Base-by-base conservation (phyloP, 2,888 invertebrate species). In the Rhamnusium bicolor region DNA sequence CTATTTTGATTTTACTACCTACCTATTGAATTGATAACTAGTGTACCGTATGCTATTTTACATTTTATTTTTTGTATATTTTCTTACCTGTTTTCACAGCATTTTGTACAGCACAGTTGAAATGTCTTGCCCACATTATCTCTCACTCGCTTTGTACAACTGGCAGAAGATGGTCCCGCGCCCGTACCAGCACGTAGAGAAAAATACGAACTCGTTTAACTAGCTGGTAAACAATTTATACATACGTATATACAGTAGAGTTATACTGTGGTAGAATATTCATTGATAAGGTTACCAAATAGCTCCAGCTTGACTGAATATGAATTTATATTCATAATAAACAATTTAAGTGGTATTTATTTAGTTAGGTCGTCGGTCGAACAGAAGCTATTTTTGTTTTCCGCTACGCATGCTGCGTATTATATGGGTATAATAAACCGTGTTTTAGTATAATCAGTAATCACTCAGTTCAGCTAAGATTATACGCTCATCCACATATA, bases 41-140 rank as follows among this genome's bases (percentile, higher is more conserved):
- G n/a, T n/a, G n/a, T n/a, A n/a, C n/a, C n/a, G n/a, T n/a, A n/a
- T n/a, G n/a, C n/a, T 19, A n/a, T 7, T 19, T n/a, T 54, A 21
- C n/a, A n/a, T n/a, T 8, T 14, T 58, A n/a, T 58, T n/a, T 51
- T 51, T 24, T 24, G 12, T 10, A 14, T 68, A 60, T 58, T 75
- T n/a, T n/a, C n/a, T n/a, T 72, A 78, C 79, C 78, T 73, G 69
- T 71, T 72, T 74, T 78, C 12, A 71, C 2, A 27, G 69, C 70
- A 69, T 77, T 77, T 53, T 71, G 56, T 18, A 71, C 54, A 3
- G 54, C 58, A 60, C 24, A 54, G 24, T 71, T 70, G 18, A 77
- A 46, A 53, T 71, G 68, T 70, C 70, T 72, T 24, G 71, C 40
- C 72, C 69, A 74, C 76, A 76, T 73, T 18, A n/a, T 40, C 12